Evolutionary conservation across 2,888 invertebrate species (phyloP), one percentile per base, ranked within the genome.

Genomic region (Blomia tropicalis): DNA sequence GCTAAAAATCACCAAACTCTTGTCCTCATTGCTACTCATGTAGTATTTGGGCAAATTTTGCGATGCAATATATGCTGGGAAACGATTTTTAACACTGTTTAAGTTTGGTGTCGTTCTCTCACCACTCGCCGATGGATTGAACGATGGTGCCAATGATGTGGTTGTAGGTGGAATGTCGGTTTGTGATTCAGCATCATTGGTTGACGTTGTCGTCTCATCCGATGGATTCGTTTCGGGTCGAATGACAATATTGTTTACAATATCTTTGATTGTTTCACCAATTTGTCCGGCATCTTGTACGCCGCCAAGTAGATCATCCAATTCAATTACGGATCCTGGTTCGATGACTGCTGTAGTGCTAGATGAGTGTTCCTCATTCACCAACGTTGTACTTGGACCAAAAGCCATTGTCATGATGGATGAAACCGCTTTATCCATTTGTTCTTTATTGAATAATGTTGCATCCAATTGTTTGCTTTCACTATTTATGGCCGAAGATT

Each of bases 191-290:
- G 41, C n/a, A 17, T n/a, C n/a, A n/a, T 14, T 41, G 14, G 41
- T 41, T 14, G 41, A 41, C 14, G n/a, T 41, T 7, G 51, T 47
- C 11, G 51, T 47, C 51, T 47, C 56, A 56, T 56, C 30, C 30
- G 56, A 29, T 7, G 51, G 27, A 7, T 11, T 17, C 7, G n/a
- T 47, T 14, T 47, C 51, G 29, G 25, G 29, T 31, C 29, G 17
- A 4, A 30, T 51, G 4, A 64, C 66, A 32, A 69, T 65, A 29
- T 69, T 56, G 30, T 69, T 65, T 11, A 69, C 69, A 43, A 69
- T 69, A 22, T 67, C 69, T 61, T 68, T 68, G 36, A 69, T 68
- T 4, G 69, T 66, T 63, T 66, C 68, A 19, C 68, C 68, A 22
- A 69, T 58, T 31, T 67, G 67, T 30, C 68, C 68, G 7, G 66